Evolutionary conservation across 2,797 vertebrate genomes (phyloP), one percentile per base, ranked within the genome.

Genomic region (Dallia pectoralis): DNA sequence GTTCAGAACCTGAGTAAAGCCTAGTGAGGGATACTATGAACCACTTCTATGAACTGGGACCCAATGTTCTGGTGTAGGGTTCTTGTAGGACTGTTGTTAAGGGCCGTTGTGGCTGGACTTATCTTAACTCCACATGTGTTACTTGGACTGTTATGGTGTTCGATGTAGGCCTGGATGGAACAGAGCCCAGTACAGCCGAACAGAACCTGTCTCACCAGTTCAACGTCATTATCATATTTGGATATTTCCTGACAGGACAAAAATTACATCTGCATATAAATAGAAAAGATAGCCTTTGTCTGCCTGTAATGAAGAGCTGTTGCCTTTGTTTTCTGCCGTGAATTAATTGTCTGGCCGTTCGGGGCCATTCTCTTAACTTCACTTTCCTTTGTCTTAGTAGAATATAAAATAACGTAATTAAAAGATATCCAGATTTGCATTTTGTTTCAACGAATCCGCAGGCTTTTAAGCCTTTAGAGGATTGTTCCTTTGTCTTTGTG

Each of bases 231-330:
- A 87, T 84, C 74, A 84, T 86, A 83, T 80, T 48, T 69, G 67
- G 84, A 84, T 81, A 73, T 72, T 36, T 74, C 70, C 81, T 82
- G 79, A 82, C 75, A 73, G 74, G 74, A 25, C 74, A 78, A 74
- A 84, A 89, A 87, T 87, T 74, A 81, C 80, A 91, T 92, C 86
- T 89, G 77, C 90, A 91, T 91, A 89, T 87, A 81, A 89, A 89
- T 80, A 62, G 72, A 65, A 47, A 33, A 19, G 51, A 77, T 47
- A 78, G n/a, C 80, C 83, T 90, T 91, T 89, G 85, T 88, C 59
- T 77, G 64, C 72, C 15, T 40, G 66, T 81, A 78, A 84, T 86
- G 74, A 84, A 80, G 71, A 84, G 79, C 78, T 69, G 49, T 71
- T 64, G 49, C 51, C 74, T 81, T 86, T 90, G 76, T 89, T 87